These are phyloP conservation scores for Aplysina aerophoba DNA, from an alignment of 37 sponge, comb jelly and placozoan genomes.

Conservation along the genomic window DNA sequence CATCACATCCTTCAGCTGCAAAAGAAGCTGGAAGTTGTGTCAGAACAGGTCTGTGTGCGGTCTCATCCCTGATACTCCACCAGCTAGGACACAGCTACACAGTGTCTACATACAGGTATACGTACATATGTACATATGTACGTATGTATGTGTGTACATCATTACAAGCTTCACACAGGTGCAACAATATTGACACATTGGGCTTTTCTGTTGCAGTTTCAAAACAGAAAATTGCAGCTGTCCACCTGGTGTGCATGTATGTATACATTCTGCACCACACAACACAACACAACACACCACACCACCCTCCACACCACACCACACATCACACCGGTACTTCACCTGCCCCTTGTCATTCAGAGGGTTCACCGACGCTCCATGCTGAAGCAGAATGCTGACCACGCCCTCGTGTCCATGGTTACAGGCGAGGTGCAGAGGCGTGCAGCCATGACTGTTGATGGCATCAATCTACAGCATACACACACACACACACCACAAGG, in stretches of 20 bases:
- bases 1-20: no score
- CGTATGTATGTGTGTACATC: neutral
- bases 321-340: no score
- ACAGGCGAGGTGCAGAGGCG: conserved; percentile 91
- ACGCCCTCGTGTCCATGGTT: conserved; percentile 89
- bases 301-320: no score
- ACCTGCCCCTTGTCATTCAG: conserved; percentile 84
- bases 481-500: no score
- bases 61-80: neutral
- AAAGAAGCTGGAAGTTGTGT: neutral
- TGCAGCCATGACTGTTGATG: conserved; percentile 68
- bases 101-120: neutral
- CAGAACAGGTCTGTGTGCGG: conserved; percentile 31
- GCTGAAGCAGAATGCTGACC: conserved; percentile 76
- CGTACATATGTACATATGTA: neutral
- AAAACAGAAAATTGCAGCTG: neutral
- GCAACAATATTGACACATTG: no score
- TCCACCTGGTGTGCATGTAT: neutral
- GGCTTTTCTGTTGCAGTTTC: no score
- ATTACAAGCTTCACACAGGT: no score
- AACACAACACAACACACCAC: neutral
- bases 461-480: conserved; percentile 65
- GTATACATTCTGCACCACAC: neutral
- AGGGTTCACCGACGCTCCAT: conserved; percentile 60
- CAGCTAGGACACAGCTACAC: neutral